A percentile compares a stretch with the other conserved stretches of the same genome.
Conservation (phyloP, 1,140 invertebrate species). For the Idris sp. region DNA sequence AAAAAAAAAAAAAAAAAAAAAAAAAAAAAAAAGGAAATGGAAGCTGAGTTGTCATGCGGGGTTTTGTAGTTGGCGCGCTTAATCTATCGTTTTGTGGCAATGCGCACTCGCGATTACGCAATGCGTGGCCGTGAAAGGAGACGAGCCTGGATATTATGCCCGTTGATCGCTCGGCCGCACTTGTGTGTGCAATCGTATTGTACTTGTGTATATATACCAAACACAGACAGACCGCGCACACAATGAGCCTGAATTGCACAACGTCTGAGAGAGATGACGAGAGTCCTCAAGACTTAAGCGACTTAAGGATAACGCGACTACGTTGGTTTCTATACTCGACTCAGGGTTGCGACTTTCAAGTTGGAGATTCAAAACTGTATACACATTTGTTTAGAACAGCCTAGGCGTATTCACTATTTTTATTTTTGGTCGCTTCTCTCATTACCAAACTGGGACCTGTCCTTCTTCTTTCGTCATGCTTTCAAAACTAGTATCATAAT, state of each 20-base stretch:
- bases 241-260: conserved; percentile 50
- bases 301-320: conserved; percentile 48
- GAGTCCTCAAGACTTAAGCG: conserved; percentile 20
- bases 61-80: conserved; percentile 68
- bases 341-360: conserved; percentile 33
- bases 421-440: no score
- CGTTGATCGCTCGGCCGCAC: conserved; percentile 37
- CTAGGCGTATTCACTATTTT: no score
- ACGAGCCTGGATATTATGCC: conserved; percentile 63
- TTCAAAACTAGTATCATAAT: no score
- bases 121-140: conserved; percentile 76
- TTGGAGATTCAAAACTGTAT: no score
- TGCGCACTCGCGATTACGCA: conserved; percentile 74
- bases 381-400: no score
- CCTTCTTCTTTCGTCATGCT: no score
- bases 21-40: no score
- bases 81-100: conserved; percentile 71
- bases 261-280: conserved; percentile 28
- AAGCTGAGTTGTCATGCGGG: conserved; percentile 21
- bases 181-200: no score
- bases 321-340: conserved; percentile 44
- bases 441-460: no score
- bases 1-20: no score
- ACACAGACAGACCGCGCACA: conserved; percentile 27
- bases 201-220: no score